Conservation (phyloP, 2,113 vertebrate genomes). For the Turdus rufiventris region DNA sequence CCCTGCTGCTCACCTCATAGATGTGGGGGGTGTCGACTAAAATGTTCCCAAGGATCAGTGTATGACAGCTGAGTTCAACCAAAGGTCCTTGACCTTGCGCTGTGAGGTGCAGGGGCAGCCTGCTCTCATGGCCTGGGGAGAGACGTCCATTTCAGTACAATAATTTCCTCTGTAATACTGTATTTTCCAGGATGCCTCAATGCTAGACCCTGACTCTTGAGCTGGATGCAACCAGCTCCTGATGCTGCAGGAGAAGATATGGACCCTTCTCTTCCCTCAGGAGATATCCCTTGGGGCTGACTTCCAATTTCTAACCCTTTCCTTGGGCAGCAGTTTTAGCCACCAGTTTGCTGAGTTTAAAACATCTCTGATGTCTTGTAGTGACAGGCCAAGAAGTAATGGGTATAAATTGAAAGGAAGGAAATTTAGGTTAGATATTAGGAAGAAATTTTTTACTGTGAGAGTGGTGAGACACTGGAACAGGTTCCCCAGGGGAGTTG, state of each 20-base stretch:
- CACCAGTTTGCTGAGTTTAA: too few relatives aligned
- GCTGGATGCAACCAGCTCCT: background rate
- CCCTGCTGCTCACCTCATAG: constrained; percentile 76
- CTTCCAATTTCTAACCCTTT: background rate
- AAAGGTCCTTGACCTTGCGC: constrained; percentile 83
- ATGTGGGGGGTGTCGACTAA: constrained; percentile 69
- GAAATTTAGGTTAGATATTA: background rate
- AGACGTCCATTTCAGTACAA: background rate
- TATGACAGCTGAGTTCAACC: constrained; percentile 71
- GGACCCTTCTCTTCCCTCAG: background rate
- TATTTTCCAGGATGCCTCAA: background rate
- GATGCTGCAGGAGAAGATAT: background rate
- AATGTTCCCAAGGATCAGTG: constrained; percentile 76
- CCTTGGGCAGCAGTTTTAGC: too few relatives aligned
- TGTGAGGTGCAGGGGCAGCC: constrained; percentile 77
- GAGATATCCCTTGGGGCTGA: background rate
- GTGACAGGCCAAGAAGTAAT: background rate
- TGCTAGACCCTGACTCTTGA: rapidly evolving
- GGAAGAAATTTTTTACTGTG: background rate
- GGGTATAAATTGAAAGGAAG: background rate
- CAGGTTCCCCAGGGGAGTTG: background rate
- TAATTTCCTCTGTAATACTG: background rate
- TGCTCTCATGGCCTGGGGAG: constrained; percentile 75
- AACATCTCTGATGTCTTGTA: background rate
- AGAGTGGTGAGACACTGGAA: background rate